Conservation (phyloP, 2,113 vertebrate species). For the Rostratula benghalensis region DNA sequence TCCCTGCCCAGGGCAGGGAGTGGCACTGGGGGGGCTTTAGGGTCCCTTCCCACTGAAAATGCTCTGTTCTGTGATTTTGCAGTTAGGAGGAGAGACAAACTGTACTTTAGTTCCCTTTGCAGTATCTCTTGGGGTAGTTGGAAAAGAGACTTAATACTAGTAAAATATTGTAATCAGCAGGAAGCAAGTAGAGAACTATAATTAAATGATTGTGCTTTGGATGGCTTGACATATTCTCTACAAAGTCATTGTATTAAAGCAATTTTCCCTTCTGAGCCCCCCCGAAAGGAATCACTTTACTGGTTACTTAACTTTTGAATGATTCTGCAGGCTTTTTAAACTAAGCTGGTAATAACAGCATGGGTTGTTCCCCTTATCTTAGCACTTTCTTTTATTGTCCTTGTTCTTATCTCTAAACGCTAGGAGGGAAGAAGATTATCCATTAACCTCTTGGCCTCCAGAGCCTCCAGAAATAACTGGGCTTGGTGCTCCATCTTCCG, state of each 20-base stretch:
- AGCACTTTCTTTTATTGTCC: not conserved
- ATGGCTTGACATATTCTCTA: not conserved
- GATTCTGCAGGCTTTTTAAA: not conserved
- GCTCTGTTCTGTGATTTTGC: not conserved
- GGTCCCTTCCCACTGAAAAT: not conserved
- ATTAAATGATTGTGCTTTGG: not conserved
- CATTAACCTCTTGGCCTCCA: not conserved
- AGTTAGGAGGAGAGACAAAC: not conserved
- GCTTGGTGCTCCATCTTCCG: not conserved
- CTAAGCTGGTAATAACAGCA: not conserved
- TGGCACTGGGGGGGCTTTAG: not conserved
- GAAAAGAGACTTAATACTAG: not conserved
- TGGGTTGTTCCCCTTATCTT: not conserved
- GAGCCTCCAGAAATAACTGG: not conserved
- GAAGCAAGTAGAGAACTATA: not conserved
- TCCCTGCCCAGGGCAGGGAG: not conserved
- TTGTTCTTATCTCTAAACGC: not conserved
- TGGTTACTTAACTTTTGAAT: not conserved
- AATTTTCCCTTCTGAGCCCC: not conserved
- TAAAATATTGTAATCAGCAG: not conserved
- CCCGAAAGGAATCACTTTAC: not conserved
- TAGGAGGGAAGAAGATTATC: not conserved
- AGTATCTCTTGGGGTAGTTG: not conserved
- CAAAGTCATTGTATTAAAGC: not conserved
- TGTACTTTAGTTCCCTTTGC: not conserved